Base-by-base conservation (phyloP, 2,888 invertebrate species). In the Hybos culiciformis region DNA sequence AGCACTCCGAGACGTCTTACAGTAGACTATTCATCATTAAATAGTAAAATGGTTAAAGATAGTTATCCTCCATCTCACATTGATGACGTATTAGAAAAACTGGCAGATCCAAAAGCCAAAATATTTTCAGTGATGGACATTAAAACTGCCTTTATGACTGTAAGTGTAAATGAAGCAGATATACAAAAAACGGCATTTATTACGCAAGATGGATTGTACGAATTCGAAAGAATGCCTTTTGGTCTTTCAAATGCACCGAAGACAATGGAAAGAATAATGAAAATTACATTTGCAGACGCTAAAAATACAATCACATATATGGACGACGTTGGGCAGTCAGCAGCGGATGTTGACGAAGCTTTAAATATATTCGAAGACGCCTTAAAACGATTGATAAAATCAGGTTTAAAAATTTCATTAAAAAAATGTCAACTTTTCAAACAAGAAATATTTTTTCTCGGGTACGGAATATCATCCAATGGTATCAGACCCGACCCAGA, bases 151-250 rank as follows among this genome's bases (percentile, higher is more conserved):
- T 34, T 43, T 20, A 43, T 44, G 44, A 44, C 21, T 1, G 23
- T 37, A 3, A 32, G 19, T 11, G 24, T 44, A 3, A 44, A 32
- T 2, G n/a, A 19, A 19, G 11, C 21, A 5, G 37, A 37, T 23
- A 44, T 37, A 19, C 20, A 31, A n/a, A 44, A 40, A 31, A 44
- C 44, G 2, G 44, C 40, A 12, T 44, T 40, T 12, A 19, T 44
- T 8, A 44, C 40, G 2, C 44, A 44, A 31, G 44, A 37, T 15
- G 36, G 36, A 11, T 3, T 44, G 5, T 44, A 37, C 20, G 44
- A 44, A 36, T 40, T 44, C 6, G 2, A 37, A 11, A 26, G 37
- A 20, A 44, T 40, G 36, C 19, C 23, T 7, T 23, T 23, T 23
- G 29, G 29, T 5, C 29, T 29, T n/a, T 29, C 29, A 29, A 29